Evolutionary conservation across 2,888 invertebrate species (phyloP).

Genomic region (Escarpia spicata): DNA sequence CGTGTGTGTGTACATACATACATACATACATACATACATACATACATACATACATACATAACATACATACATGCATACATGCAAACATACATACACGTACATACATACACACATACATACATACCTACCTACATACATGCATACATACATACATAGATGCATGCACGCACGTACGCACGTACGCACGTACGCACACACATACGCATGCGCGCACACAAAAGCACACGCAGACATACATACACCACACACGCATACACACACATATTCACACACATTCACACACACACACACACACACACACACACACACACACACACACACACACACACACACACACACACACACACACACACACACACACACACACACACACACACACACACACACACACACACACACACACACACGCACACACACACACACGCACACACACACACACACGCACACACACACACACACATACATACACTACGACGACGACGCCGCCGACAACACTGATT

Average conservation of each 20-base stretch:
- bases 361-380: no score
- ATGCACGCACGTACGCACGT: constrained; percentile 17
- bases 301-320: background rate
- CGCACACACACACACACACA: no score
- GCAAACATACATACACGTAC: constrained; percentile 24
- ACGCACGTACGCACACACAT: constrained; percentile 23
- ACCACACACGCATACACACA: constrained; percentile 30
- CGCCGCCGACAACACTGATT: no score
- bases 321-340: no score
- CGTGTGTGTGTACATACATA: background rate
- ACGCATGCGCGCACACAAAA: constrained; percentile 17
- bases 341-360: no score
- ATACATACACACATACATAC: constrained; percentile 19
- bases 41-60: constrained; percentile 32
- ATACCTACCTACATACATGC: constrained; percentile 24
- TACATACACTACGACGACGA: no score
- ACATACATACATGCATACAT: constrained; percentile 23
- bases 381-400: no score
- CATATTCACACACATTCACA: background rate
- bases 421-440: no score
- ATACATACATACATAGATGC: constrained; percentile 23
- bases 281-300: background rate
- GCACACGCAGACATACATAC: constrained; percentile 28
- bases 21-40: constrained; percentile 6
- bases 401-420: no score